phyloP scores from a whole-genome alignment of 1,140 invertebrate species.

The Eumeta japonica region DNA sequence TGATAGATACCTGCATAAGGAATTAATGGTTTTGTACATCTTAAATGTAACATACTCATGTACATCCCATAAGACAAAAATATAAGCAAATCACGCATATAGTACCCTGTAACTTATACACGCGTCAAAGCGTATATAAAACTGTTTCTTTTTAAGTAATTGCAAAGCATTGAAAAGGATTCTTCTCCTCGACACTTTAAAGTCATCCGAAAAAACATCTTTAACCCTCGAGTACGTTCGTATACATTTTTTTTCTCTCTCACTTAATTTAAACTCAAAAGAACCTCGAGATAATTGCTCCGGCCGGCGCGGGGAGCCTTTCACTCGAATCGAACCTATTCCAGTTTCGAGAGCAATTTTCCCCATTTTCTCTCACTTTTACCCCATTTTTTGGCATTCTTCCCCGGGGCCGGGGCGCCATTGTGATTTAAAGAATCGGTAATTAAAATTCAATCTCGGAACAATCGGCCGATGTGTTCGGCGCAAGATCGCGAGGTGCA shows the following conservation, averaged over 20 bases:
- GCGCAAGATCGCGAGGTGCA: slow-evolving; percentile 41
- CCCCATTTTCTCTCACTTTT: slow-evolving; percentile 46
- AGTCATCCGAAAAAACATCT: slow-evolving; percentile 19
- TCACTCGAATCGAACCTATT: slow-evolving; percentile 40
- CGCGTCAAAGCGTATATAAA: too few species aligned
- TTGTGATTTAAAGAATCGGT: slow-evolving; percentile 51
- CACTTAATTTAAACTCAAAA: slow-evolving; percentile 58
- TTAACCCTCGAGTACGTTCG: too few species aligned
- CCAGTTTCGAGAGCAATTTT: slow-evolving; percentile 36
- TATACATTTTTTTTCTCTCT: too few species aligned
- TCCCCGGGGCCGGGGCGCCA: slow-evolving; percentile 17
- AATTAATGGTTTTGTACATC: too few species aligned
- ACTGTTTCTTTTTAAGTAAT: too few species aligned
- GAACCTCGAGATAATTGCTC: slow-evolving; percentile 57
- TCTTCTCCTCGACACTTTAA: too few species aligned
- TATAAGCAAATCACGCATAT: too few species aligned
- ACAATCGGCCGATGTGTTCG: slow-evolving; percentile 41
- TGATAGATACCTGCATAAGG: too few species aligned
- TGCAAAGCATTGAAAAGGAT: too few species aligned
- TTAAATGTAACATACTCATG: too few species aligned
- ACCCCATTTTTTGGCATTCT: slow-evolving; percentile 49
- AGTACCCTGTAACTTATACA: too few species aligned
- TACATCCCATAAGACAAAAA: too few species aligned
- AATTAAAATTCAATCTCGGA: slow-evolving; percentile 57
- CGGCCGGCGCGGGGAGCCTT: slow-evolving; percentile 30